phyloP scores from a whole-genome alignment of 2,797 vertebrate species.

The Poeciliopsis paucimaculata region DNA sequence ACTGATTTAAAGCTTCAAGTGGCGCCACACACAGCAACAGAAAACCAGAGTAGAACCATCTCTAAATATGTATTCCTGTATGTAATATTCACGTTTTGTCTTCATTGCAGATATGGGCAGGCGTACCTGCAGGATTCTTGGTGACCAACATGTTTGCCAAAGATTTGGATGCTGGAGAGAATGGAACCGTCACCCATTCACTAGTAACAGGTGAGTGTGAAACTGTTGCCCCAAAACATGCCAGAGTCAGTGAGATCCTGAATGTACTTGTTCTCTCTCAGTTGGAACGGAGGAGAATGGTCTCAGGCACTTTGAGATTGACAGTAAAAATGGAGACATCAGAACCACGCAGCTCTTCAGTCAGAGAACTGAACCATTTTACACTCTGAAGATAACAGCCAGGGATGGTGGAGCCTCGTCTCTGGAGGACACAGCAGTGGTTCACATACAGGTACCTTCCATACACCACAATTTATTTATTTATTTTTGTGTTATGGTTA shows the following conservation, averaged over 20 bases:
- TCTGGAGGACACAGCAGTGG: constrained; percentile 78
- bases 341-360: constrained; percentile 80
- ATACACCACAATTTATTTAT: not conserved
- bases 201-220: constrained; percentile 82
- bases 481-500: not conserved
- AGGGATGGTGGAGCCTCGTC: constrained; percentile 81
- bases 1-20: not conserved
- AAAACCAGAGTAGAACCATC: not conserved
- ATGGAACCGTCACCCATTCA: constrained; percentile 84
- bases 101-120: constrained; percentile 85
- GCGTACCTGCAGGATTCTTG: constrained; percentile 80
- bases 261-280: not conserved
- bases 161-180: constrained; percentile 89
- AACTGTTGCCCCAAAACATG: not conserved
- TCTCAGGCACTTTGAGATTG: constrained; percentile 84
- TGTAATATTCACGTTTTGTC: not conserved
- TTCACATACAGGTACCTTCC: constrained; percentile 86
- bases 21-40: not conserved
- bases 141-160: constrained; percentile 89
- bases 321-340: constrained; percentile 86
- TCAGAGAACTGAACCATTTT: constrained; percentile 66
- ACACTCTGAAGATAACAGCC: constrained; percentile 83
- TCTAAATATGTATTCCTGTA: not conserved
- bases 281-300: constrained; percentile 59
- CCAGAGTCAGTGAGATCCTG: not conserved